These are phyloP conservation scores for Hymenochirus boettgeri DNA, from an alignment of 2,113 vertebrate genomes.

Conservation along the genomic window DNA sequence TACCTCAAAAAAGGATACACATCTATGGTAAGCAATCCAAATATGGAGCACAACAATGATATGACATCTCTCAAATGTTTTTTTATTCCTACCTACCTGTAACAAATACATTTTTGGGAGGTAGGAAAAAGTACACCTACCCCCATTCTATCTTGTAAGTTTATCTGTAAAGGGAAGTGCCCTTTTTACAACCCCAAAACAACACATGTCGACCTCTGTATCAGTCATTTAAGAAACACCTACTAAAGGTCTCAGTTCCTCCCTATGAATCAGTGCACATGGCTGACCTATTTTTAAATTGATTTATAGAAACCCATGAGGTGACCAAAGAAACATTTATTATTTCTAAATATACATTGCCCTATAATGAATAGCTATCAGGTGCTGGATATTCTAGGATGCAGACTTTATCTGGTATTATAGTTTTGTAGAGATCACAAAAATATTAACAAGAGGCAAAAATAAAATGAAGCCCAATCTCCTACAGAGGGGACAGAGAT, in stretches of 20 bases:
- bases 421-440: background rate
- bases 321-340: background rate
- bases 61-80: too few species aligned
- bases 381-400: background rate
- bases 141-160: too few species aligned
- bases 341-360: background rate
- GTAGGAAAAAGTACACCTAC: too few species aligned
- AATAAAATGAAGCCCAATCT: background rate
- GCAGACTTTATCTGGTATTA: background rate
- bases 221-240: background rate
- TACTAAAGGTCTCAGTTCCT: background rate
- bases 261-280: background rate
- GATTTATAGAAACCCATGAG: background rate
- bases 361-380: background rate
- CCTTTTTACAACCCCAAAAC: too few species aligned
- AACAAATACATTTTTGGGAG: too few species aligned
- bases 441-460: too few species aligned
- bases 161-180: too few species aligned
- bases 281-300: constrained; percentile 24
- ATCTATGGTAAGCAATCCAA: too few species aligned
- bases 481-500: background rate
- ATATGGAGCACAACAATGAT: too few species aligned
- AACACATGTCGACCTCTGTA: too few species aligned
- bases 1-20: too few species aligned
- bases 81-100: too few species aligned